Base-by-base conservation (phyloP, 2,888 invertebrate species). In the Nemoura dubitans region DNA sequence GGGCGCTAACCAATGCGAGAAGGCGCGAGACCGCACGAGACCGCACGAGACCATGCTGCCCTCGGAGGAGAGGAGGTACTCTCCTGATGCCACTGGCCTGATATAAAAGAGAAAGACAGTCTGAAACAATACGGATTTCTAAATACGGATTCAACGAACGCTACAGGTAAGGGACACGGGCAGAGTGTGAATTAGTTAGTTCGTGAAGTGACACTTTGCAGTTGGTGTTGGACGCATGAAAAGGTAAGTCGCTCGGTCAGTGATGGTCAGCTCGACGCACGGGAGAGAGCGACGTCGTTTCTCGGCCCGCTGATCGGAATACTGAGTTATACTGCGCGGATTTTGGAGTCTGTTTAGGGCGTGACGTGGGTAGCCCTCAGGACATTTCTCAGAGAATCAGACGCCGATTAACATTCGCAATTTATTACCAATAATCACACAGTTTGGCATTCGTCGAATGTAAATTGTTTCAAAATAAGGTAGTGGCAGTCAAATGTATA, bases 41-140 rank as follows among this genome's bases (percentile, higher is more conserved):
- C 76, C 76, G 36, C 28, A 83, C 26, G 84, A 76, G 14, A 21
- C 29, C 10, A 36, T 36, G 36, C 36, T 36, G 29, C 30, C 77
- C 86, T 78, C 43, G 30, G 77, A 42, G 30, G 42, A 81, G 81
- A n/a, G 30, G 81, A 27, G 30, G 81, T 28, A 26, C 30, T 27
- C 81, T n/a, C 42, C 26, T 42, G 21, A 25, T 85, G 10, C 7
- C 78, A 29, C 42, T 82, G 36, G 76, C 80, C 85, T 85, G 76
- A 86, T 87, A 87, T 87, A 87, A 86, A 87, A 86, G 86, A 43
- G 83, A 87, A 83, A 30, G 80, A 77, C 80, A 36, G 83, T 6
- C 30, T 36, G 43, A 76, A 42, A 80, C 28, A 80, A 28, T 36
- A 28, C 77, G 76, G 83, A 83, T 83, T 86, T 87, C 76, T 42